Base-by-base conservation (phyloP, 2,888 invertebrate genomes). In the Noctua janthina region DNA sequence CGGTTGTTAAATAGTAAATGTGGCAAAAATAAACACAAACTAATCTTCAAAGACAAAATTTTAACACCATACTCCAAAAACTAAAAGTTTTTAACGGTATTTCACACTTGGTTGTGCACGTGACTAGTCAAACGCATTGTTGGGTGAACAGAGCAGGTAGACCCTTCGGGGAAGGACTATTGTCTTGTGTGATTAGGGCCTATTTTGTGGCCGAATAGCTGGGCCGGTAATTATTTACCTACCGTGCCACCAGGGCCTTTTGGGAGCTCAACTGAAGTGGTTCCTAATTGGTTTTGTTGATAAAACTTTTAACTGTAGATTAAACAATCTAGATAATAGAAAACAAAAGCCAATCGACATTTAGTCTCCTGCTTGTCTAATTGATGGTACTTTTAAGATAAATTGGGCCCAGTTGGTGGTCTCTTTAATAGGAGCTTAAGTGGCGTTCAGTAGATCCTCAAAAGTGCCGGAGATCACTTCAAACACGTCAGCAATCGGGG, bases 151-250 rank as follows among this genome's bases (percentile, higher is more conserved):
- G 75, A 71, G 86, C 94, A 94, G 94, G 94, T 94, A 94, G 90
- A 81, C 78, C 84, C 83, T 91, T 94, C 94, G 90, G 77, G 79
- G 93, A 94, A 94, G 91, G 88, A 54, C 79, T 68, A 88, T 93
- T 94, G 94, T 94, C 92, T 93, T 91, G 91, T 88, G 39, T 90
- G 89, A 92, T 91, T 91, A 91, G 88, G 85, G 87, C 86, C 82
- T 75, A 85, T 88, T 82, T 74, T 81, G 77, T 54, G 72, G 74
- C 79, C 79, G 73, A 79, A 69, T 75, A 76, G 88, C 74, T 80
- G 56, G 78, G 79, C 83, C 78, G 66, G 74, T 80, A 89, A 87
- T 88, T 90, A 88, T 90, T 83, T 88, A 83, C 90, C 86, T 74
- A 81, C 88, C 46, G 88, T 80, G 87, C 54, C 85, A 68, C 54